These are phyloP conservation scores for Lumbricus terrestris DNA, from an alignment of 2,888 invertebrate genomes.

Conservation along the genomic window DNA sequence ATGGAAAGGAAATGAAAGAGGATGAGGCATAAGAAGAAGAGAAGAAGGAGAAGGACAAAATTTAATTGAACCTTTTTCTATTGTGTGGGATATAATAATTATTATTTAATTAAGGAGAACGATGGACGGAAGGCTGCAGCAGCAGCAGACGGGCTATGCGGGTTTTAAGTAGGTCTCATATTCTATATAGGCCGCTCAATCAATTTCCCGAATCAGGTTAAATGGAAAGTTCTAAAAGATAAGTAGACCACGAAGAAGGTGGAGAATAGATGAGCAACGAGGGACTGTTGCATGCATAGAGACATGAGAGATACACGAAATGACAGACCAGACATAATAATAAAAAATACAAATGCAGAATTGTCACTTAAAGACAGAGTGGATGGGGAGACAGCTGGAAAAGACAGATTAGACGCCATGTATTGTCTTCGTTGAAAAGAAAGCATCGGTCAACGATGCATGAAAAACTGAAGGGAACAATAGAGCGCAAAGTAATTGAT, in stretches of 20 bases:
- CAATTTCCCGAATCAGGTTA: not conserved
- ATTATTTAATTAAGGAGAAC: no score
- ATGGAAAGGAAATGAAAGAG: no score
- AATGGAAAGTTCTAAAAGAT: not conserved
- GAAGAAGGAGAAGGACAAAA: not conserved
- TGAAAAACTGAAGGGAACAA: not conserved
- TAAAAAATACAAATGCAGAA: not conserved
- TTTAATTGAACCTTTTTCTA: not conserved
- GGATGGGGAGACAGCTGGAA: not conserved
- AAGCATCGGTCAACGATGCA: not conserved
- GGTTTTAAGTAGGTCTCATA: not conserved
- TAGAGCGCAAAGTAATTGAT: not conserved
- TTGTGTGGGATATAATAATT: not conserved
- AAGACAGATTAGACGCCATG: not conserved
- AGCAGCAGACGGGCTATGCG: not conserved
- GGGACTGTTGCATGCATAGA: not conserved
- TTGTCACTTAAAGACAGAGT: not conserved
- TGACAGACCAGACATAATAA: not conserved
- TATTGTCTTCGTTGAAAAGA: not conserved
- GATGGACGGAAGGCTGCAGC: not conserved
- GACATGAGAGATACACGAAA: not conserved
- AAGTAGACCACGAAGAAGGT: not conserved
- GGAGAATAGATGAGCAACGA: not conserved
- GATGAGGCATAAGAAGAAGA: not conserved
- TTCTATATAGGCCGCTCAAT: not conserved